A percentile compares a stretch with the other conserved stretches of the same genome.
Conservation (phyloP, 2,797 vertebrate genomes). For the Tolypeutes matacus region DNA sequence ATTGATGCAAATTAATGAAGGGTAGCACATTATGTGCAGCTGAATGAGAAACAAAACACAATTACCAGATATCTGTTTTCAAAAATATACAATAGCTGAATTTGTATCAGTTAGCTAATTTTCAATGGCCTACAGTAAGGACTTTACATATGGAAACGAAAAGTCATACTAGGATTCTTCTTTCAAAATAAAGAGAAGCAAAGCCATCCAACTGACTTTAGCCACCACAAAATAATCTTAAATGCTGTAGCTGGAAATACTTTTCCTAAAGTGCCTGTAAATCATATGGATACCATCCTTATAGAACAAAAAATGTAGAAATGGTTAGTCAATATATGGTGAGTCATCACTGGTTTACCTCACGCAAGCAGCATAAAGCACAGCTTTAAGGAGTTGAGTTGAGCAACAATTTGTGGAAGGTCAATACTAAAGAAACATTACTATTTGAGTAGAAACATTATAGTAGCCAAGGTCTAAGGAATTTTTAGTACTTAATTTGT, state of each 20-base stretch:
- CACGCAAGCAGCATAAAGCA: not conserved
- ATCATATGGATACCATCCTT: not conserved
- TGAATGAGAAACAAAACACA: constrained; percentile 43
- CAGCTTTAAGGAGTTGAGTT: not conserved
- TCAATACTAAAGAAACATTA: constrained; percentile 15
- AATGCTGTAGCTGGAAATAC: not conserved
- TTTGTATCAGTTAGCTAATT: constrained; percentile 49
- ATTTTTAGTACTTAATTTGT: constrained; percentile 23
- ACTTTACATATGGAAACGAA: constrained; percentile 58
- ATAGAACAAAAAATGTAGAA: not conserved
- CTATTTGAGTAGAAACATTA: not conserved
- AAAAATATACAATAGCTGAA: constrained; percentile 51
- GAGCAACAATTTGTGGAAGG: not conserved
- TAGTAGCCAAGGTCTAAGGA: not conserved
- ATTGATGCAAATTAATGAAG: constrained; percentile 22
- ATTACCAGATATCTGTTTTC: constrained; percentile 17
- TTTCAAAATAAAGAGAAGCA: constrained; percentile 38
- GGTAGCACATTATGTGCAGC: not conserved
- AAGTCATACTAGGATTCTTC: not conserved
- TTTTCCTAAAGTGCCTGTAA: not conserved
- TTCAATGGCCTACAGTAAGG: not conserved
- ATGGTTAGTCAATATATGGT: constrained; percentile 14
- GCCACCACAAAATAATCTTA: constrained; percentile 29
- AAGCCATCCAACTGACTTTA: constrained; percentile 31
- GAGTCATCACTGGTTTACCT: not conserved